These are phyloP conservation scores for Harlomillsia oculata DNA, from an alignment of 1,140 invertebrate genomes.

Conservation along the genomic window DNA sequence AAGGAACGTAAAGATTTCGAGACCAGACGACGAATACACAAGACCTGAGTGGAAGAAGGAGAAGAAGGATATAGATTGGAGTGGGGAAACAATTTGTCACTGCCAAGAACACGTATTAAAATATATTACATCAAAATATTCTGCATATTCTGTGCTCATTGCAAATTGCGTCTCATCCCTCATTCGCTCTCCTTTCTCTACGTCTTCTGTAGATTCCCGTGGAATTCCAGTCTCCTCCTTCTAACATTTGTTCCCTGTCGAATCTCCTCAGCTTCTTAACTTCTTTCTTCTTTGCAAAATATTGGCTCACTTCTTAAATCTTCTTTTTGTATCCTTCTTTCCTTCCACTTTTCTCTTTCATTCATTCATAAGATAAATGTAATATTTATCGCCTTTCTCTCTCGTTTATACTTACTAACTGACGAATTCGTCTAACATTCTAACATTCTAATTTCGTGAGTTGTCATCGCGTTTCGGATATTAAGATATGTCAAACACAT, in stretches of 20 bases:
- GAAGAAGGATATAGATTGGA: neutral
- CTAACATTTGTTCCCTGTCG: neutral
- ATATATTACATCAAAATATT: conserved; percentile 10
- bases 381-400: too few relatives aligned
- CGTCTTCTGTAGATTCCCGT: neutral
- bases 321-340: neutral
- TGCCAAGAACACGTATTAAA: conserved; percentile 20
- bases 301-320: too few relatives aligned
- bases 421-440: too few relatives aligned
- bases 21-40: too few relatives aligned
- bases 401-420: too few relatives aligned
- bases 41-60: neutral
- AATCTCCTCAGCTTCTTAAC: neutral
- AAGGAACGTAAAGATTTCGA: too few relatives aligned
- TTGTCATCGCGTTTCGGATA: neutral
- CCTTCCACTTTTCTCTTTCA: conserved; percentile 1
- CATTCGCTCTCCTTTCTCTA: neutral
- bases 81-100: conserved; percentile 19
- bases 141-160: conserved; percentile 1
- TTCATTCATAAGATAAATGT: too few relatives aligned
- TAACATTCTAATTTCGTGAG: too few relatives aligned
- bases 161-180: conserved; percentile 6
- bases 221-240: neutral
- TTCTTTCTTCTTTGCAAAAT: neutral
- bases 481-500: too few relatives aligned